A percentile compares a stretch with the other conserved stretches of the same genome.
Conservation (phyloP, 2,113 vertebrate species). For the Onychorhynchus coronatus region DNA sequence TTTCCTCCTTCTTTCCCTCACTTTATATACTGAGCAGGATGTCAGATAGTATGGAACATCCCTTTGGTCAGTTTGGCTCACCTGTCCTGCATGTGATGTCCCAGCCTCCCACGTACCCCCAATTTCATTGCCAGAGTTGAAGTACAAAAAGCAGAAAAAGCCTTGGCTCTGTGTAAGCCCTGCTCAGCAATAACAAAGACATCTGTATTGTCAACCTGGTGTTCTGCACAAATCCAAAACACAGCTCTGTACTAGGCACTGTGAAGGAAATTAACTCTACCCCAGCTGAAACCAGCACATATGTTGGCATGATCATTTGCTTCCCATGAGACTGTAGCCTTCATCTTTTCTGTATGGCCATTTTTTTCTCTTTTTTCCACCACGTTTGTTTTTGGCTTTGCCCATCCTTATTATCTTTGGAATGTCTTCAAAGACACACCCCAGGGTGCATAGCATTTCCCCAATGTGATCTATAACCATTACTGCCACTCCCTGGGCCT, state of each 20-base stretch:
- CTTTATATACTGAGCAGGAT: not conserved
- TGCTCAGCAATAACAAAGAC: not conserved
- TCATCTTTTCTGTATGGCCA: not conserved
- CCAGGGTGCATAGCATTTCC: not conserved
- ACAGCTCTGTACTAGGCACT: not conserved
- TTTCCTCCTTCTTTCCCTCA: not conserved
- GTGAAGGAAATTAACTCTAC: not conserved
- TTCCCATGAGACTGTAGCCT: not conserved
- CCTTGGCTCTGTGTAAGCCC: not conserved
- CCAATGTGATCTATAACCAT: not conserved
- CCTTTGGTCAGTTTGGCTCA: not conserved
- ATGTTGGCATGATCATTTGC: not conserved
- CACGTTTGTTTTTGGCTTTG: not conserved
- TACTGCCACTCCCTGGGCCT: not conserved
- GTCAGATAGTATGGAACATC: not conserved
- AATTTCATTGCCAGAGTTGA: not conserved
- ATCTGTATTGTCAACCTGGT: not conserved
- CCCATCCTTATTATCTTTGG: not conserved
- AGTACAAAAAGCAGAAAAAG: not conserved
- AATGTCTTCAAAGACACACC: not conserved
- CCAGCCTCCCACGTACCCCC: not conserved
- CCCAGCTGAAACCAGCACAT: not conserved
- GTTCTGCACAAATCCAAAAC: not conserved
- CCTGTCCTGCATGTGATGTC: not conserved
- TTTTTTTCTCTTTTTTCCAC: not conserved